Percentiles rank a stretch among this genome's conserved stretches.
Conservation (phyloP, 2,888 invertebrate species). For the Orchesellides sinensis region DNA sequence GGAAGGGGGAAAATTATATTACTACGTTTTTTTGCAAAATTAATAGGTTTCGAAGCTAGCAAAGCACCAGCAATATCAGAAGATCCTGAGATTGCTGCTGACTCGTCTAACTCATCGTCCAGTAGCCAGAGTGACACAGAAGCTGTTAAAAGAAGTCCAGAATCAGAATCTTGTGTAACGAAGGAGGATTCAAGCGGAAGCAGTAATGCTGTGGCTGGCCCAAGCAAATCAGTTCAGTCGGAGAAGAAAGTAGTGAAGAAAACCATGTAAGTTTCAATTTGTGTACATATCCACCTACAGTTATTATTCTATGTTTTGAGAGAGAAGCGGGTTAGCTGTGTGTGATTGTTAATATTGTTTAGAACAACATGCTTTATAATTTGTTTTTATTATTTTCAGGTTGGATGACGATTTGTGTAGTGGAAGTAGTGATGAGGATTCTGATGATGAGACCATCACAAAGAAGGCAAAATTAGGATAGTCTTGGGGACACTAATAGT, state of each 20-base stretch:
- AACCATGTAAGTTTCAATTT: conserved; percentile 63
- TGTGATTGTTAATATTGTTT: too few species aligned
- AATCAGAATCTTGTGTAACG: conserved; percentile 13
- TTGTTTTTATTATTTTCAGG: conserved; percentile 52
- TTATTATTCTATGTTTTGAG: not conserved
- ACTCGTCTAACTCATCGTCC: conserved; percentile 3
- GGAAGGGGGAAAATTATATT: too few species aligned
- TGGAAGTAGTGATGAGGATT: conserved; percentile 50
- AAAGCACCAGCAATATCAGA: conserved; percentile 15
- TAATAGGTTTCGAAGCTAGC: conserved; percentile 63
- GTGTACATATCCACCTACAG: not conserved
- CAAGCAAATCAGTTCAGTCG: conserved; percentile 7
- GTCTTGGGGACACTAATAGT: not conserved
- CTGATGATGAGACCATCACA: conserved; percentile 52
- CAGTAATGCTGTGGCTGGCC: not conserved
- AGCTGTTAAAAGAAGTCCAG: too few species aligned
- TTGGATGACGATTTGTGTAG: conserved; percentile 72
- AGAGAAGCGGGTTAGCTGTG: too few species aligned
- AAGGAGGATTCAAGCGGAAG: not conserved
- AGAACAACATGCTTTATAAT: not conserved
- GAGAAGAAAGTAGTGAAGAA: conserved; percentile 57
- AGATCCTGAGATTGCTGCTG: not conserved
- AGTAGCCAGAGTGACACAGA: not conserved
- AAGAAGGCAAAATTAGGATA: conserved; percentile 34
- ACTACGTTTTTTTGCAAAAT: too few species aligned